Percentiles rank a stretch among this genome's conserved stretches.
phyloP scores from a whole-genome alignment of 2,113 vertebrate genomes.

The Rhinolophus sinicus region DNA sequence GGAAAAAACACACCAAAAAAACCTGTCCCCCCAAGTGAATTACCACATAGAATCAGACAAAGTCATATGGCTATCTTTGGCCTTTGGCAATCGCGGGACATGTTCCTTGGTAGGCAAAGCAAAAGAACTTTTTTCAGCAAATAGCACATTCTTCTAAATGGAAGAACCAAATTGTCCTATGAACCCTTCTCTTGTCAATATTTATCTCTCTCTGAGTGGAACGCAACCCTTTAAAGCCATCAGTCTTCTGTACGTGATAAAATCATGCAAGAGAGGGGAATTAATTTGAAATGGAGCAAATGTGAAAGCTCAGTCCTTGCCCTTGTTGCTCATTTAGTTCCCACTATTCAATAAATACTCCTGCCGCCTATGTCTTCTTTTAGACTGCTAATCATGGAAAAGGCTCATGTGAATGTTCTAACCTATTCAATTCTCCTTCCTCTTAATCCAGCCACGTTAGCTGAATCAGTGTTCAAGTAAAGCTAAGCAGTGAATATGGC shows the following conservation, averaged over 20 bases:
- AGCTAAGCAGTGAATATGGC: not conserved
- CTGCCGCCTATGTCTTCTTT: not conserved
- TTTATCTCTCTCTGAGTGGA: not conserved
- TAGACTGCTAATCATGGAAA: not conserved
- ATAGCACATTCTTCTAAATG: not conserved
- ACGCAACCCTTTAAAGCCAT: not conserved
- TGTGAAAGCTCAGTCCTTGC: not conserved
- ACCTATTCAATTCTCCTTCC: conserved; percentile 1
- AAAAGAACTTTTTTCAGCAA: not conserved
- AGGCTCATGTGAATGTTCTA: not conserved
- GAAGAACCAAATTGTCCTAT: not conserved
- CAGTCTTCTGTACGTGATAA: not conserved
- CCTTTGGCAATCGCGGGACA: not conserved
- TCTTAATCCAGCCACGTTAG: not conserved
- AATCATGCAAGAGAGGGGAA: not conserved
- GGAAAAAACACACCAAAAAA: not conserved
- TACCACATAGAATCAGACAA: not conserved
- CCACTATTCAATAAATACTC: not conserved
- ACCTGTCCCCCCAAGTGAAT: conserved; percentile 11
- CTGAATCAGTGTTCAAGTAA: not conserved
- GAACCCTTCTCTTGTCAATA: conserved; percentile 14
- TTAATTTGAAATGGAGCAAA: not conserved
- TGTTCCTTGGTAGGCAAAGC: not conserved
- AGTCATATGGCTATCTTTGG: conserved; percentile 7
- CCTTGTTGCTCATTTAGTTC: not conserved